A percentile compares a stretch with the other conserved stretches of the same genome.
phyloP scores from a whole-genome alignment of 2,888 invertebrate species.

The Magallana nippona region DNA sequence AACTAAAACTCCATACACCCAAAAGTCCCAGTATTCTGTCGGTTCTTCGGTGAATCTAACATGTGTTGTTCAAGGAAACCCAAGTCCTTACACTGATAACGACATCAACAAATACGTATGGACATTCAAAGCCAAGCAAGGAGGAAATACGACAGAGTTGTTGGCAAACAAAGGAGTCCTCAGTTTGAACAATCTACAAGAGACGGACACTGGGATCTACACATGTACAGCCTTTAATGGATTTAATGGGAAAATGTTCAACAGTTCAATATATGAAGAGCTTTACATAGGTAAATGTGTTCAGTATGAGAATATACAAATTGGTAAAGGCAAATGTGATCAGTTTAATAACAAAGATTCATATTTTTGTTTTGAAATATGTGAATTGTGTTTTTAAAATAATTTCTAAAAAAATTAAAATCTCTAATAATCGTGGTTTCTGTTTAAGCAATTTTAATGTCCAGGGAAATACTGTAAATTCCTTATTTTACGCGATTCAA shows the following conservation, averaged over 20 bases:
- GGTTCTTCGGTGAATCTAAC: constrained; percentile 14
- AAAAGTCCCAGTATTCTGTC: background rate
- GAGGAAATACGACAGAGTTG: background rate
- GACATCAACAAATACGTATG: constrained; percentile 30
- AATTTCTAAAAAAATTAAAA: too few species aligned
- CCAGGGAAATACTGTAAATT: too few species aligned
- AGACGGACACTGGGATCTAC: constrained; percentile 39
- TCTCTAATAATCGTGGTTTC: too few species aligned
- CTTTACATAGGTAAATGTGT: background rate
- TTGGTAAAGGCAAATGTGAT: too few species aligned
- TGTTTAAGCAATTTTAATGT: too few species aligned
- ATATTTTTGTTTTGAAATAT: too few species aligned
- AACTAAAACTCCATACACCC: background rate
- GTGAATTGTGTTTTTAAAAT: too few species aligned
- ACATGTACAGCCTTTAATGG: constrained; percentile 40
- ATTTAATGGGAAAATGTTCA: constrained; percentile 40
- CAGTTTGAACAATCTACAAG: constrained; percentile 4
- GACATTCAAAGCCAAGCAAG: background rate
- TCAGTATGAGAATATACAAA: too few species aligned
- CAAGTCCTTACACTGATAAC: constrained; percentile 6
- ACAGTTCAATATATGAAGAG: background rate
- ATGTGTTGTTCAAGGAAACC: constrained; percentile 43
- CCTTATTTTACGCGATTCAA: too few species aligned
- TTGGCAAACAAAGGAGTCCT: background rate
- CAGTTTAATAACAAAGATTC: too few species aligned